Evolutionary conservation across 2,888 invertebrate genomes (phyloP), one percentile per base, ranked within the genome.

Genomic region (Pristionchus japonicus): DNA sequence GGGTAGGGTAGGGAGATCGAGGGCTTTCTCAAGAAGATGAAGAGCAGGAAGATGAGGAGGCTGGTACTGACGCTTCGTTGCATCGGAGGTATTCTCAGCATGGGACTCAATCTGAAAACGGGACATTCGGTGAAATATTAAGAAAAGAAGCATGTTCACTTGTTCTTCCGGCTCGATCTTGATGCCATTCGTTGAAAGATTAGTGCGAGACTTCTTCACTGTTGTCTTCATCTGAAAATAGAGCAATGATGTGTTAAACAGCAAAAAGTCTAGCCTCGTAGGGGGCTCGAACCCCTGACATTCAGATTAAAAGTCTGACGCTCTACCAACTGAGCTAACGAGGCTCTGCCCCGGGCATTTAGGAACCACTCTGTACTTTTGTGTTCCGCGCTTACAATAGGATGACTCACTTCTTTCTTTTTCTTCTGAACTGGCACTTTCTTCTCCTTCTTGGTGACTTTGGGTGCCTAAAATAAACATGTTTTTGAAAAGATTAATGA

Each of bases 271-370:
- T 67, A 67, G 67, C 67, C 67, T 67, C 67, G 67, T 67, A 67
- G 67, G 67, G 67, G 67, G 67, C 67, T 67, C 67, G 67, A 67
- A 67, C 67, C 34, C 67, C 67, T 67, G 67, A 67, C 67, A 67
- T 67, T 67, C 67, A 67, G 67, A 67, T 67, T 67, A 67, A 67
- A 67, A 67, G 67, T 67, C 67, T 67, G 67, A 67, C 67, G 67
- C 67, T 67, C 67, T 67, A 67, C 67, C 67, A 67, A 67, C 67
- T 67, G 67, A 67, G 67, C 67, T 67, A 67, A 67, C 67, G 67
- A 67, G 67, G 67, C 67, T 67, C 67, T 57, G n/a, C 3, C 0
- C 1, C 23, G 0, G 4, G 0, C 27, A 31, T 27, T 4, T 31
- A 31, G 64, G 13, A 64, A 64, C 64, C 64, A 31, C 31, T 20